These are phyloP conservation scores for Ridgeia piscesae DNA, from an alignment of 1,140 invertebrate genomes.

Conservation along the genomic window DNA sequence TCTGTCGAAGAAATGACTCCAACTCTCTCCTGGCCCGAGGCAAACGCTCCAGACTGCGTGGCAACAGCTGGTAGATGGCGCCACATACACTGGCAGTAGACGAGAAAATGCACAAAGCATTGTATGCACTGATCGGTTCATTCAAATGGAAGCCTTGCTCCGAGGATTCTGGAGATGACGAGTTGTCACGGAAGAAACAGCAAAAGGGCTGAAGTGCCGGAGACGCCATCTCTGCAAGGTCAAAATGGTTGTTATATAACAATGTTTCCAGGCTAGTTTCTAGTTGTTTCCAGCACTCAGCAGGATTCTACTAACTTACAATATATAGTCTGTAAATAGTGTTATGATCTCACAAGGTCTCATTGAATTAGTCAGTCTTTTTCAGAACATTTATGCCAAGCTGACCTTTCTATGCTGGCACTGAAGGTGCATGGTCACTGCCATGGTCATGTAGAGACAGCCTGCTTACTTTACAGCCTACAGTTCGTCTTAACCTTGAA, in stretches of 20 bases:
- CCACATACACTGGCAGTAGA: conserved; percentile 73
- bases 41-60: conserved; percentile 53
- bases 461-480: too few species aligned
- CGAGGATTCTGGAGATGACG: neutral
- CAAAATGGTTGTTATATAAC: neutral
- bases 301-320: too few species aligned
- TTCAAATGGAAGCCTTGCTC: neutral
- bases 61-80: conserved; percentile 68
- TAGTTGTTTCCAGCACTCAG: too few species aligned
- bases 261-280: too few species aligned
- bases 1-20: conserved; percentile 64
- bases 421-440: too few species aligned
- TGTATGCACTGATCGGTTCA: conserved; percentile 43
- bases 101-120: conserved; percentile 71
- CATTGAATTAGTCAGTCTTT: too few species aligned
- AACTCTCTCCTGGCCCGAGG: conserved; percentile 60
- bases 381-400: too few species aligned
- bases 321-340: too few species aligned
- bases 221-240: conserved; percentile 8
- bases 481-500: too few species aligned
- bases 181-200: conserved; percentile 9
- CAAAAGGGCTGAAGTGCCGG: conserved; percentile 1
- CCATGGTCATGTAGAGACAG: too few species aligned
- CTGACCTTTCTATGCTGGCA: too few species aligned
- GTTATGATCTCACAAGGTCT: too few species aligned